Percentiles rank a stretch among this genome's conserved stretches.
phyloP scores from a whole-genome alignment of 2,797 vertebrate species.

The Otolemur crassicaudatus region DNA sequence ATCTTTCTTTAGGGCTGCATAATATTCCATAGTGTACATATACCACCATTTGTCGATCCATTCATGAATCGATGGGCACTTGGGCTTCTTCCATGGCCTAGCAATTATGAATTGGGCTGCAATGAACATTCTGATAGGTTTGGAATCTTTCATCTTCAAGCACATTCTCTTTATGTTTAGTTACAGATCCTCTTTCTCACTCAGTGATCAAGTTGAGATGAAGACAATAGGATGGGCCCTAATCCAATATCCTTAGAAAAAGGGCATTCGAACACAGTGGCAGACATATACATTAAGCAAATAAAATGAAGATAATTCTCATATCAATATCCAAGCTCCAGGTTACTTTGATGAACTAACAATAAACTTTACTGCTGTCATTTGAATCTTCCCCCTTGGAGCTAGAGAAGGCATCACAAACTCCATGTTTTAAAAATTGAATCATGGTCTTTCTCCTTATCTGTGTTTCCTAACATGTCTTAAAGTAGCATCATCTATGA shows the following conservation, averaged over 20 bases:
- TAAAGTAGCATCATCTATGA: not conserved
- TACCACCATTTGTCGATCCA: too few species aligned
- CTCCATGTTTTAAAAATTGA: not conserved
- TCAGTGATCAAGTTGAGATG: not conserved
- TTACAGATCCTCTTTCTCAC: not conserved
- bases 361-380: not conserved
- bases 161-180: not conserved
- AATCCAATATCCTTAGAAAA: not conserved
- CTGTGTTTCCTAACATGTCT: not conserved
- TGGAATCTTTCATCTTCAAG: not conserved
- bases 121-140: not conserved
- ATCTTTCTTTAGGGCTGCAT: too few species aligned
- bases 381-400: not conserved
- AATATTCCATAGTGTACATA: too few species aligned
- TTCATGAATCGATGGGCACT: too few species aligned
- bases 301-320: not conserved
- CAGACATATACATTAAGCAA: not conserved
- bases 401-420: not conserved
- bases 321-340: not conserved
- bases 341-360: not conserved
- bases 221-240: not conserved
- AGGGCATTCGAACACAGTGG: not conserved
- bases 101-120: too few species aligned
- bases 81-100: too few species aligned
- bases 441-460: not conserved